Base-by-base conservation (phyloP, 2,888 invertebrate genomes). In the Xestia rhomboidea region DNA sequence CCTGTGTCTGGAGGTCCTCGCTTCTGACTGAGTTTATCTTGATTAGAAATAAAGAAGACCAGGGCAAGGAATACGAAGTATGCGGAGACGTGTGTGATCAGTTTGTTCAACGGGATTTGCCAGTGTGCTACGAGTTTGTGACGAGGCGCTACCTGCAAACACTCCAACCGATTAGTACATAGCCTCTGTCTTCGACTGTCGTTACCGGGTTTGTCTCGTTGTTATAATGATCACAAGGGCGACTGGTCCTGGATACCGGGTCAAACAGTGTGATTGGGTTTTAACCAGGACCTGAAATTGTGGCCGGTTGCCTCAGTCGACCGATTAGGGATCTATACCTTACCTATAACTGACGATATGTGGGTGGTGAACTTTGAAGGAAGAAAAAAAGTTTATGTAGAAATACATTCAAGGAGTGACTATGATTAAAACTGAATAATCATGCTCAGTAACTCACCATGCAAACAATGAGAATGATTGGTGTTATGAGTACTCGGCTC, bases 31-130 rank as follows among this genome's bases (percentile, higher is more conserved):
- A 89, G 95, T 92, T 97, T 97, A 91, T 97, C 97, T 90, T 96
- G 93, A 93, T 97, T 97, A 46, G 97, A 97, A 89, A 97, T 97
- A 68, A 97, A 88, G 91, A 97, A 97, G 79, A 98, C 96, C 81
- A 98, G 92, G 4, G 97, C 90, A 69, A 98, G 96, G 93, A 98
- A 98, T 80, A 98, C 94, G 74, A 97, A 91, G 91, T 98, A 98
- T 24, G 97, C 97, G 27, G 98, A 97, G 11, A 97, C 96, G 89
- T 97, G 97, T 72, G 97, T 98, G 87, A 98, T 97, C 95, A 98
- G 97, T 94, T 98, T 98, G 92, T 98, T 98, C 83, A 98, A 96
- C 46, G 98, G 98, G 88, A 98, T 96, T 86, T 96, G 95, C 96
- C 97, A 97, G 90, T 97, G 96, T 79, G 94, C 95, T 30, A 97